Conservation (phyloP, 2,797 vertebrate genomes). For the Poecilia picta region DNA sequence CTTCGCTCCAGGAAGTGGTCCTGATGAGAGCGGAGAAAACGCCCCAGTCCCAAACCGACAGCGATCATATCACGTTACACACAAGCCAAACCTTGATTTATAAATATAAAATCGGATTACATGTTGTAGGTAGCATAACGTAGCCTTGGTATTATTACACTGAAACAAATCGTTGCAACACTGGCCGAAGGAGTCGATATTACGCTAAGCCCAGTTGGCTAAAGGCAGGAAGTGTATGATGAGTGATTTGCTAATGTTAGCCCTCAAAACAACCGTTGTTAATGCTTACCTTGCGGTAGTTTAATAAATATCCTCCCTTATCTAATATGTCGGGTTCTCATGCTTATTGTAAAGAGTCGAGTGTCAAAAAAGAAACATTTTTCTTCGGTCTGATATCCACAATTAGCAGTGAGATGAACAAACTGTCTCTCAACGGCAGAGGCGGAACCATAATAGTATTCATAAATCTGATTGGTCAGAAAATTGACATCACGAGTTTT, state of each 20-base stretch:
- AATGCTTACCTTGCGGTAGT: slow-evolving; percentile 34
- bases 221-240: slow-evolving; percentile 46
- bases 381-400: neutral
- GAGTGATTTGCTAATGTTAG: slow-evolving; percentile 38
- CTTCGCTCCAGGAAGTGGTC: slow-evolving; percentile 37
- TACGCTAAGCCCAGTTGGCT: slow-evolving; percentile 30
- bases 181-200: neutral
- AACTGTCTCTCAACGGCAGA: neutral
- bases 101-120: neutral
- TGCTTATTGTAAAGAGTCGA: neutral
- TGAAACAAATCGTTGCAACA: neutral
- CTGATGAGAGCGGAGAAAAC: slow-evolving; percentile 68
- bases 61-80: neutral
- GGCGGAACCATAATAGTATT: neutral
- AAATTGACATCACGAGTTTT: neutral
- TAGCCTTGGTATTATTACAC: neutral
- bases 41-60: slow-evolving; percentile 20
- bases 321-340: slow-evolving; percentile 27
- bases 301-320: slow-evolving; percentile 13
- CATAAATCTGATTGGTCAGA: slow-evolving; percentile 44
- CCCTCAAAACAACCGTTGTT: neutral
- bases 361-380: slow-evolving; percentile 19
- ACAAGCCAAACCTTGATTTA: neutral
- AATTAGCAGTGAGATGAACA: slow-evolving; percentile 18
- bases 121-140: neutral